phyloP scores from a whole-genome alignment of 2,113 vertebrate species.

The Gadus macrocephalus region DNA sequence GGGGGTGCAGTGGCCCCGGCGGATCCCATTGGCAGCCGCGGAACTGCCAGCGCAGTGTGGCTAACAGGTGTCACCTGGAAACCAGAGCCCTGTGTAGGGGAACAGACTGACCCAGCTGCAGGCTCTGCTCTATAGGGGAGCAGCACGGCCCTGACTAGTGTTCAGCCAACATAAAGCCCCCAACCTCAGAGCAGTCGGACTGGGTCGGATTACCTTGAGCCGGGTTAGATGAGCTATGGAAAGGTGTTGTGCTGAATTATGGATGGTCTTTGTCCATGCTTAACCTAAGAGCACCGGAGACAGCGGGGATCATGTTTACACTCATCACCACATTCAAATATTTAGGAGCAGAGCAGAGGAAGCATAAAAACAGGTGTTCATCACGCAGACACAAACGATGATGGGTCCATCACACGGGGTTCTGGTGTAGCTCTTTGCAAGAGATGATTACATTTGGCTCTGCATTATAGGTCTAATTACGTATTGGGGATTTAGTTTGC shows the following conservation, averaged over 20 bases:
- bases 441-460: background rate
- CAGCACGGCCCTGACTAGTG: slow-evolving; percentile 40
- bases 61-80: slow-evolving; percentile 40
- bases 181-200: slow-evolving; percentile 38
- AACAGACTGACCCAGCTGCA: slow-evolving; percentile 49
- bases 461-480: background rate
- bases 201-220: slow-evolving; percentile 61
- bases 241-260: slow-evolving; percentile 69
- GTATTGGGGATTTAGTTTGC: background rate
- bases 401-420: background rate
- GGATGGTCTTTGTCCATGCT: slow-evolving; percentile 70
- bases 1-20: background rate
- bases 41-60: slow-evolving; percentile 18
- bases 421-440: background rate
- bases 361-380: background rate
- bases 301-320: slow-evolving; percentile 72
- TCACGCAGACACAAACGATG: slow-evolving; percentile 5
- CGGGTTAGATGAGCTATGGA: slow-evolving; percentile 51
- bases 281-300: slow-evolving; percentile 69
- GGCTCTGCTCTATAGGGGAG: slow-evolving; percentile 41
- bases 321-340: slow-evolving; percentile 61
- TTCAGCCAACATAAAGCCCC: slow-evolving; percentile 31
- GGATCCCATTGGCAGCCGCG: slow-evolving; percentile 28
- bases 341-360: slow-evolving; percentile 42
- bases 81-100: slow-evolving; percentile 34